Evolutionary conservation across 2,113 vertebrate genomes (phyloP).

Genomic region (Rissa tridactyla): DNA sequence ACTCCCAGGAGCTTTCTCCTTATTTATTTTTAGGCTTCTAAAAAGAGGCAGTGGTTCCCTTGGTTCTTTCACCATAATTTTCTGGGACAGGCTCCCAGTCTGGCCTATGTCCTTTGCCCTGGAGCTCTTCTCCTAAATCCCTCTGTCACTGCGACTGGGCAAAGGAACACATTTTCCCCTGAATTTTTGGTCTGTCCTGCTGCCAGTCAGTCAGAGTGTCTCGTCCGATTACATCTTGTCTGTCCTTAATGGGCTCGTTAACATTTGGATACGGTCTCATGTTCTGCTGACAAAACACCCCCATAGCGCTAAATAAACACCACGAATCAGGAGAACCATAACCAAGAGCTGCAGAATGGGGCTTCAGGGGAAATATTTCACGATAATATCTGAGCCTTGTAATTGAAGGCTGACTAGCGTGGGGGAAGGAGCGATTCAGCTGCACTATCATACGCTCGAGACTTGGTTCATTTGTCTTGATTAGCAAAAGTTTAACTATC

Average conservation of each 20-base stretch:
- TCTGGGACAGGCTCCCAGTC: neutral
- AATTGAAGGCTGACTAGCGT: conserved; percentile 25
- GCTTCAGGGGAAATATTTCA: conserved; percentile 57
- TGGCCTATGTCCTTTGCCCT: conserved; percentile 19
- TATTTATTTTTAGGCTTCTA: neutral
- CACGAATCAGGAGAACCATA: neutral
- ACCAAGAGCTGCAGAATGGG: neutral
- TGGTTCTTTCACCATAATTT: neutral
- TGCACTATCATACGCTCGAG: neutral
- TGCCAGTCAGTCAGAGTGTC: neutral
- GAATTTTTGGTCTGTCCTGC: conserved; percentile 11
- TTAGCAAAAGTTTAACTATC: conserved; percentile 59
- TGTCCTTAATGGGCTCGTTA: conserved; percentile 48
- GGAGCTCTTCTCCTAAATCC: conserved; percentile 19
- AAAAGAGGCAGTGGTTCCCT: neutral
- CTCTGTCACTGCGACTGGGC: neutral
- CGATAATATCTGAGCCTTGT: neutral
- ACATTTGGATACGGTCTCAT: neutral
- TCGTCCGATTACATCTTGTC: neutral
- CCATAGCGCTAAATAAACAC: conserved; percentile 33
- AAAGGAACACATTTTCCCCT: neutral
- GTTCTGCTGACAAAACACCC: conserved; percentile 34
- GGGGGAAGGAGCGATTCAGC: neutral
- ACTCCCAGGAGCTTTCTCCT: neutral
- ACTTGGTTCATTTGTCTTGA: conserved; percentile 59